These are phyloP conservation scores for Pterois miles DNA, from an alignment of 2,797 vertebrate species.

Conservation along the genomic window DNA sequence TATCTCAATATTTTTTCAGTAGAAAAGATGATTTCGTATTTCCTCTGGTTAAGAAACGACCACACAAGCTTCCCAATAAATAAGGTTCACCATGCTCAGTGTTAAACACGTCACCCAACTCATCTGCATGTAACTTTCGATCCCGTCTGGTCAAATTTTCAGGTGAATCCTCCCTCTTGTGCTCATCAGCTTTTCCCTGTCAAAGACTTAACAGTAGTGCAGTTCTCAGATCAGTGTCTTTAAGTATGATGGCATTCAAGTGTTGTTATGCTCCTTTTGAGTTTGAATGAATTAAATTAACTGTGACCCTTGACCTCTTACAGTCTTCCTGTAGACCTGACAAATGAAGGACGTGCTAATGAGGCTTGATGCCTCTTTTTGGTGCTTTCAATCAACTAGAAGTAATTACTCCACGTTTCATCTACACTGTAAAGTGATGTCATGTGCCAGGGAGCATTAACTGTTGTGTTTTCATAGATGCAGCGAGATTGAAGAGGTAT, in stretches of 20 bases:
- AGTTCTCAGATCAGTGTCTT: conserved; percentile 31
- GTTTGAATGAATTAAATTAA: conserved; percentile 36
- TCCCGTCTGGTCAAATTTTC: conserved; percentile 8
- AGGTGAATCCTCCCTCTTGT: conserved; percentile 9
- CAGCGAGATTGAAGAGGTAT: conserved; percentile 1
- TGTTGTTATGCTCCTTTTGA: conserved; percentile 31
- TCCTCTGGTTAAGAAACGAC: conserved; percentile 5
- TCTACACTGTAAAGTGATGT: conserved; percentile 36
- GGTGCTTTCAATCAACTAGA: conserved; percentile 46
- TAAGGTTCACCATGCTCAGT: conserved; percentile 12
- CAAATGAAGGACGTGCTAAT: conserved; percentile 52
- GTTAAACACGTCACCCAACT: conserved; percentile 5
- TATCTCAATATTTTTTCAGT: conserved; percentile 21
- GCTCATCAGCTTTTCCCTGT: conserved; percentile 12
- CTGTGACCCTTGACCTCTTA: conserved; percentile 56
- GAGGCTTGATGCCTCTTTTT: conserved; percentile 33
- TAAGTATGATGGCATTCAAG: conserved; percentile 13
- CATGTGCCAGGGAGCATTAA: conserved; percentile 32
- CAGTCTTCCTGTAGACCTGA: conserved; percentile 58
- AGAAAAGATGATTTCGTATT: conserved; percentile 15
- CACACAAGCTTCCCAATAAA: conserved; percentile 12
- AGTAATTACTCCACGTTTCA: conserved; percentile 18
- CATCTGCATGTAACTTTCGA: conserved; percentile 46
- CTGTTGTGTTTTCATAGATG: conserved; percentile 21
- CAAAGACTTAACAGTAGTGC: conserved; percentile 17